Percentiles rank a stretch among this genome's conserved stretches.
These are phyloP conservation scores for Pyrocephalus nanus DNA, from an alignment of 2,797 vertebrate genomes.

Conservation along the genomic window DNA sequence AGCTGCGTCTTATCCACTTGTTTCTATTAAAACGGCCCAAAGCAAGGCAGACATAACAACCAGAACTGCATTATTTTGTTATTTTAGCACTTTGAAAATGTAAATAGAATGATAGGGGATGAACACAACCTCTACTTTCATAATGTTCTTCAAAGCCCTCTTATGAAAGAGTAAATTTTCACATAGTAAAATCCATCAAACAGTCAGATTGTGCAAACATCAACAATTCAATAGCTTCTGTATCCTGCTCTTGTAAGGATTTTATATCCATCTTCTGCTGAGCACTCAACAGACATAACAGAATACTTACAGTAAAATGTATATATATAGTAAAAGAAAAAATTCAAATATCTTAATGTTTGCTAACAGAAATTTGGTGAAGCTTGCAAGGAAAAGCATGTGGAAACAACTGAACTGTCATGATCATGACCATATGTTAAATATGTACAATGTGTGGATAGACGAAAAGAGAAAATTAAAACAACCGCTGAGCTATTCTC, in stretches of 20 bases:
- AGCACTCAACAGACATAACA: background rate
- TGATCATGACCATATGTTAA: background rate
- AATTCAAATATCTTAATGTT: background rate
- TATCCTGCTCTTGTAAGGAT: background rate
- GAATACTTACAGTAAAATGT: background rate
- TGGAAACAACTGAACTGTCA: background rate
- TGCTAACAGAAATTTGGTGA: background rate
- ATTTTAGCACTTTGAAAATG: background rate
- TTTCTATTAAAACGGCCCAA: background rate
- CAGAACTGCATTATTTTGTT: background rate
- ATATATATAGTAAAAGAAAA: background rate
- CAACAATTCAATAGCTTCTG: background rate
- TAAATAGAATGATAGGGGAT: background rate
- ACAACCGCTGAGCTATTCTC: background rate
- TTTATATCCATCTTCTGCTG: background rate
- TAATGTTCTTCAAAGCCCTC: background rate
- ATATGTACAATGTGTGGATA: background rate
- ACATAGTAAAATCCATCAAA: background rate
- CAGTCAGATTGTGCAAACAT: background rate
- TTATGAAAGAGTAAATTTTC: background rate
- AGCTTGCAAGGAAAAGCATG: background rate
- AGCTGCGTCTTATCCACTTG: background rate
- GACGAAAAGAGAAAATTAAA: background rate
- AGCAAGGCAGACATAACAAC: background rate
- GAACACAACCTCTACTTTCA: background rate